Percentiles rank a stretch among this genome's conserved stretches.
Evolutionary conservation across 1,140 invertebrate genomes (phyloP).

Genomic region (Coelopa frigida): DNA sequence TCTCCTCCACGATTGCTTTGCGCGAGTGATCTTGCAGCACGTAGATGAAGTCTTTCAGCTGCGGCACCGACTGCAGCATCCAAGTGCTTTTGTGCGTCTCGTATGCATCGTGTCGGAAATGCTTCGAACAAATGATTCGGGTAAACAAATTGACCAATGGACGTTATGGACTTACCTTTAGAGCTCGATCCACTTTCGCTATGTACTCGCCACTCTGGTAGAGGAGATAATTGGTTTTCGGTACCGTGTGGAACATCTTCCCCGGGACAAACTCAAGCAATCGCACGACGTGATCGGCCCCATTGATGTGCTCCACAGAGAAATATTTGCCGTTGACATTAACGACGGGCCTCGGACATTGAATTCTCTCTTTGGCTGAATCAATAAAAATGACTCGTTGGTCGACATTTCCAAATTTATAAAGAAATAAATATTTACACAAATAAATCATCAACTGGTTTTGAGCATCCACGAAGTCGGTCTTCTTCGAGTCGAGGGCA

Average conservation of each 20-base stretch:
- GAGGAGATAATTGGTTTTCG: conserved; percentile 53
- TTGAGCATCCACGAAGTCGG: conserved; percentile 60
- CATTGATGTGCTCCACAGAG: conserved; percentile 51
- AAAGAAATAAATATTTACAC: conserved; percentile 43
- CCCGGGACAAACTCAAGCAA: conserved; percentile 69
- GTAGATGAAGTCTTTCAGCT: conserved; percentile 61
- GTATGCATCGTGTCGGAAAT: conserved; percentile 63
- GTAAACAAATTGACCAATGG: neutral
- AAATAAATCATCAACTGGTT: conserved; percentile 61
- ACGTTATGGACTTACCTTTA: conserved; percentile 50
- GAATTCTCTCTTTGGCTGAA: conserved; percentile 51
- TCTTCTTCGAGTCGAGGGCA: conserved; percentile 65
- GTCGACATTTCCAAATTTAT: neutral
- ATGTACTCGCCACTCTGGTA: conserved; percentile 63
- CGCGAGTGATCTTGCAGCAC: conserved; percentile 56
- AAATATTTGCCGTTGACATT: conserved; percentile 58
- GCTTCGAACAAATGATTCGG: neutral
- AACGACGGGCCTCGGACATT: conserved; percentile 60
- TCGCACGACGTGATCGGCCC: conserved; percentile 57
- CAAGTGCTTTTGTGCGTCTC: conserved; percentile 59
- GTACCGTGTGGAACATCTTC: conserved; percentile 54
- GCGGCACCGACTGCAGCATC: conserved; percentile 61
- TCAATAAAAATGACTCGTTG: conserved; percentile 1
- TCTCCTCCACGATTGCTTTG: conserved; percentile 53
- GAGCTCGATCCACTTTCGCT: conserved; percentile 57